phyloP scores from a whole-genome alignment of 2,797 vertebrate species.

The Typhlichthys subterraneus region DNA sequence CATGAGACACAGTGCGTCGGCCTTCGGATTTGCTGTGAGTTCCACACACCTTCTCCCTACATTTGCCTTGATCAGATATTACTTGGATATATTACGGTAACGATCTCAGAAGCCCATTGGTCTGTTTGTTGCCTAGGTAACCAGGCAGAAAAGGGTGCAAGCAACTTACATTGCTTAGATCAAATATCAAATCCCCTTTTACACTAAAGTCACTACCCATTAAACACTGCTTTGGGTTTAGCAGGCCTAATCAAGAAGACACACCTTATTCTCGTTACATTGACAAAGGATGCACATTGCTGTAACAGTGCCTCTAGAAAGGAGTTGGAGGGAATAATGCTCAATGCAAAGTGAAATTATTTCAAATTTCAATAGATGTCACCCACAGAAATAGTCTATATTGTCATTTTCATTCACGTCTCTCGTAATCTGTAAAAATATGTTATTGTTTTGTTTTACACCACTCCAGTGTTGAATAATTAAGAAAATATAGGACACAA shows the following conservation, averaged over 20 bases:
- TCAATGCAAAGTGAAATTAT: not conserved
- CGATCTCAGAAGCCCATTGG: constrained; percentile 41
- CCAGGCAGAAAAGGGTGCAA: constrained; percentile 36
- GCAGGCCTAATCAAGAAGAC: not conserved
- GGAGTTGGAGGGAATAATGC: not conserved
- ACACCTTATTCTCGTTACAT: not conserved
- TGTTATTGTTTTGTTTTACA: not conserved
- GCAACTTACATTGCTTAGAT: not conserved
- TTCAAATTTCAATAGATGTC: no score
- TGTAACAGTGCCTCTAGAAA: not conserved
- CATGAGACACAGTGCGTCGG: constrained; percentile 97
- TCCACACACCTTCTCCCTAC: constrained; percentile 41
- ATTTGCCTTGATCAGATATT: constrained; percentile 63
- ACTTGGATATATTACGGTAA: constrained; percentile 56
- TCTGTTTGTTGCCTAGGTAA: constrained; percentile 66
- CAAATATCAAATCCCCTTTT: constrained; percentile 24
- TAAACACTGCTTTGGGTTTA: no score
- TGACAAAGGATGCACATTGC: not conserved
- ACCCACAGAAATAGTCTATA: no score
- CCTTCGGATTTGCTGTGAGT: constrained; percentile 99
- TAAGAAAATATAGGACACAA: not conserved
- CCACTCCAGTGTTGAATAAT: not conserved
- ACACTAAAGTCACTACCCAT: not conserved
- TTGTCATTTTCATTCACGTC: no score
- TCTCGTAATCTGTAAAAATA: no score